These are phyloP conservation scores for Colletes gigas DNA, from an alignment of 1,140 invertebrate genomes.

Conservation along the genomic window DNA sequence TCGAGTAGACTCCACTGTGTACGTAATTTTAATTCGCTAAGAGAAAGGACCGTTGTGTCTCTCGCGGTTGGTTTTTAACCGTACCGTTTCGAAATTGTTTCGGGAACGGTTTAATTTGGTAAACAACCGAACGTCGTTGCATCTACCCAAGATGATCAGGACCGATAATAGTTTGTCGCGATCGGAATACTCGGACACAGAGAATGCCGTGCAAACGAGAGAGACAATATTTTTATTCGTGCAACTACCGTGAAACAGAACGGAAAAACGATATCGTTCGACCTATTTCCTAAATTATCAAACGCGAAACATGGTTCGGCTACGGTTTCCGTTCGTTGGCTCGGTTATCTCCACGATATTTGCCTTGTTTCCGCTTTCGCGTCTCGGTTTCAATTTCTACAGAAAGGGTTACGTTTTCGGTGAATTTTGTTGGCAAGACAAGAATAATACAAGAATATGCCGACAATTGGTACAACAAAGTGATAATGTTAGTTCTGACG, in stretches of 20 bases:
- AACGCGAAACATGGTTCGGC: neutral
- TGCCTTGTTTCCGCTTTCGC: neutral
- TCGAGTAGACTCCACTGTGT: neutral
- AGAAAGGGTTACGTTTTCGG: neutral
- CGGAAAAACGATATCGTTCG: neutral
- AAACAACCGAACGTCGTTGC: no score
- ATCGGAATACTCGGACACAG: neutral
- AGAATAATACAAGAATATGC: no score
- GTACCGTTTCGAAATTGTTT: neutral
- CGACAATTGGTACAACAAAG: neutral
- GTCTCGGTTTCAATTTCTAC: neutral
- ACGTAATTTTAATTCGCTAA: neutral
- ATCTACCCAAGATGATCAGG: no score
- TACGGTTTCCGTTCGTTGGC: no score
- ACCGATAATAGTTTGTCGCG: no score
- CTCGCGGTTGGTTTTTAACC: neutral
- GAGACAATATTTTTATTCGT: neutral
- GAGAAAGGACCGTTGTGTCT: neutral
- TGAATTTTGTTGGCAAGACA: no score
- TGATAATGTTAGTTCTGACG: conserved; percentile 1
- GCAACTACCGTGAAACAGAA: neutral
- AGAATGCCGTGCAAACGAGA: neutral
- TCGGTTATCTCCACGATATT: neutral
- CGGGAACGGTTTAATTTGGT: neutral
- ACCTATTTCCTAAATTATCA: neutral